Evolutionary conservation across 2,113 vertebrate species (phyloP), one percentile per base, ranked within the genome.

Genomic region (Bos indicus): DNA sequence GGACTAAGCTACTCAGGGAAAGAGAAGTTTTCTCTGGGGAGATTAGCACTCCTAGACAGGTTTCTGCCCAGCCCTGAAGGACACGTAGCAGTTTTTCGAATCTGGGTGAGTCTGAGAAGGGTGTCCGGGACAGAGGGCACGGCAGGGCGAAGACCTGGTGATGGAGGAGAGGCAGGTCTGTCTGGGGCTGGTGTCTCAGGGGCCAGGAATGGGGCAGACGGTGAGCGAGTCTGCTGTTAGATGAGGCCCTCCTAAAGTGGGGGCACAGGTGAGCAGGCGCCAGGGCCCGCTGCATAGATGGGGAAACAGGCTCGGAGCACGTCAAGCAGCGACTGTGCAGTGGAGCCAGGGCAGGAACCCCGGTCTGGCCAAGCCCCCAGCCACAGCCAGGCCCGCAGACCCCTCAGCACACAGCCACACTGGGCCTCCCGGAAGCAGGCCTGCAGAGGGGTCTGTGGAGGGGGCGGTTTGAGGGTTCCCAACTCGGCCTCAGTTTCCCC

Each of bases 121-220:
- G 81, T 0, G 0, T 74, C 51, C 10, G 0, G 1, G 60, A 30
- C 8, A 6, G 11, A 84, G 26, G 5, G n/a, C 43, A 14, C 7
- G 33, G 82, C 1, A 25, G 10, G 52, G 62, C 43, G 52, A 80
- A 82, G 71, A 17, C 21, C 43, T 15, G n/a, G 67, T 3, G 4
- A n/a, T 43, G 48, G 59, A 62, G 40, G 26, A 25, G 77, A 28
- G 13, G 14, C 15, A 2, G 52, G 5, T 54, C 46, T 60, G 23
- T 40, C 46, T 83, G 54, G 54, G 52, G 81, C n/a, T 33, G 46
- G 13, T 91, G 13, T 21, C 19, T 48, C 21, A 74, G 30, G 51
- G 46, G 56, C 26, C 57, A 1, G 4, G 23, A 15, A 91, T 67
- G 13, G 40, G 62, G 11, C 16, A 15, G 57, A 78, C 46, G 26